Evolutionary conservation across 2,888 invertebrate species (phyloP), one percentile per base, ranked within the genome.

Genomic region (Luffia ferchaultella): DNA sequence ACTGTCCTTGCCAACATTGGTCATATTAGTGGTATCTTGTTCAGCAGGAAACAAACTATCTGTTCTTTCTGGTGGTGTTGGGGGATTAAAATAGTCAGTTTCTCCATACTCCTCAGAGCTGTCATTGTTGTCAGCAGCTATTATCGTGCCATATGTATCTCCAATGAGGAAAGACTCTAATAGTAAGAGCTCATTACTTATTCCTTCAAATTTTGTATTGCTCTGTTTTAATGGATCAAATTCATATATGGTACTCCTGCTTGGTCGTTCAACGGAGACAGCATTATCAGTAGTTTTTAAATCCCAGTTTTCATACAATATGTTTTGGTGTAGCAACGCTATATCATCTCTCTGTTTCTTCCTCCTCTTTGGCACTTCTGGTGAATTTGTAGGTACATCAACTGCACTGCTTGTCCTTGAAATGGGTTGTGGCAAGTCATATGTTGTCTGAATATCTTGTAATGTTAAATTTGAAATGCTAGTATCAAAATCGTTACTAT

Each of bases 1-100:
- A 44, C 71, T 76, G 62, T 59, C 70, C 71, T 44, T 58, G 45
- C 40, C 15, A 16, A 48, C 42, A 46, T 61, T 59, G 7, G 57
- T 56, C 45, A 85, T 84, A 54, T 78, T 75, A 52, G 78, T 12
- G 51, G 58, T 61, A n/a, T n/a, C n/a, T 17, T 61, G 77, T 0
- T 85, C 77, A 1, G n/a, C n/a, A n/a, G n/a, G n/a, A n/a, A n/a
- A n/a, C n/a, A 90, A 70, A n/a, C 90, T 90, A 62, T 91, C 90
- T 54, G 80, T 79, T 53, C 90, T 75, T 56, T 86, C 86, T 2
- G 87, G 89, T 2, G 89, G 89, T 16, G 86, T 85, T 0, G 90
- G 89, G 0, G 89, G 88, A 55, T 79, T 19, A 46, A 17, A 17
- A 45, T 45, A 5, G 2, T 46, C 40, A 16, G 46, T 17, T 15